Percentiles rank a stretch among this genome's conserved stretches.
phyloP scores from a whole-genome alignment of 1,140 invertebrate species.

The Brachionus sp. region DNA sequence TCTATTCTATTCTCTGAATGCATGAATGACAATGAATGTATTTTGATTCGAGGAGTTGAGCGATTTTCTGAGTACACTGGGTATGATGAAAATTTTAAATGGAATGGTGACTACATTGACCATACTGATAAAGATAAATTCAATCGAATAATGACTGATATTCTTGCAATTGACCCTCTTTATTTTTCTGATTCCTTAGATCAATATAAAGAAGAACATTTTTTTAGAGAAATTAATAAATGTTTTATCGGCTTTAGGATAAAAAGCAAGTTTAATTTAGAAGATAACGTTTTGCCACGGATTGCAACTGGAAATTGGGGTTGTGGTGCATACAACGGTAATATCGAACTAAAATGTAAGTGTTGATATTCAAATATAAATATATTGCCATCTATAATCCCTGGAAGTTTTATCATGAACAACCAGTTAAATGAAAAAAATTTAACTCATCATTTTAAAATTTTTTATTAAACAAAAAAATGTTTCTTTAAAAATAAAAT shows the following conservation, averaged over 20 bases:
- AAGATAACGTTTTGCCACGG: background rate
- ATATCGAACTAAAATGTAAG: conserved; percentile 68
- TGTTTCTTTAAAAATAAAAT: background rate
- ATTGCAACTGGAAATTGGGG: conserved; percentile 96
- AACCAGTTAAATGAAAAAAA: no score
- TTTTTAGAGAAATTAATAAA: conserved; percentile 27
- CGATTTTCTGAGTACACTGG: conserved; percentile 80
- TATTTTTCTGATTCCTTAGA: background rate
- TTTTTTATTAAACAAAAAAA: background rate
- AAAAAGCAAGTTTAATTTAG: background rate
- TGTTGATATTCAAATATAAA: no score
- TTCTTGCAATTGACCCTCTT: conserved; percentile 24
- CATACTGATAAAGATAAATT: conserved; percentile 47
- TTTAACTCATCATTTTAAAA: background rate
- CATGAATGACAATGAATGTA: conserved; percentile 74
- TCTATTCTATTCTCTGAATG: conserved; percentile 81
- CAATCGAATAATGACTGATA: conserved; percentile 17
- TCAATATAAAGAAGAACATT: background rate
- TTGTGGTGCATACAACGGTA: conserved; percentile 85
- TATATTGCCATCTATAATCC: no score
- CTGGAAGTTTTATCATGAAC: no score
- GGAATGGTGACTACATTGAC: conserved; percentile 72
- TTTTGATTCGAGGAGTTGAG: conserved; percentile 71
- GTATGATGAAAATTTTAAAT: conserved; percentile 77
- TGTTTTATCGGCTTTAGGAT: conserved; percentile 36